Percentiles rank a stretch among this genome's conserved stretches.
Conservation (phyloP, 2,888 invertebrate genomes). For the Epinotia brunnichana region DNA sequence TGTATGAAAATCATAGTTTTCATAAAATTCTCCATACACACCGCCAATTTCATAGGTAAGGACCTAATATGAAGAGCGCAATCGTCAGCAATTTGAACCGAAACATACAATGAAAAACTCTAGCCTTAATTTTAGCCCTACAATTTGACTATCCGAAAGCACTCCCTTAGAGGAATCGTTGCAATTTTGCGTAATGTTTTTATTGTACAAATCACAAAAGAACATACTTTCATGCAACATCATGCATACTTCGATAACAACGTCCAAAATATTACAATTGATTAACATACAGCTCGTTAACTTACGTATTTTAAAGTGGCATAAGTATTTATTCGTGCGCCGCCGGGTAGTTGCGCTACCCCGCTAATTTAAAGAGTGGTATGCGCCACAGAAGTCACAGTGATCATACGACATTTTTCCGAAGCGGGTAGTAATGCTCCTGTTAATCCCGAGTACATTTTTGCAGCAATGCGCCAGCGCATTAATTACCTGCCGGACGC, state of each 20-base stretch:
- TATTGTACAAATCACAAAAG: not conserved
- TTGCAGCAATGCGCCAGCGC: slow-evolving; percentile 55
- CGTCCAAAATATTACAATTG: not conserved
- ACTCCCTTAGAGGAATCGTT: not conserved
- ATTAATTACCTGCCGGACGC: slow-evolving; percentile 52
- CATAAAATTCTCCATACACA: too few species aligned
- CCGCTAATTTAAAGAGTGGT: not conserved
- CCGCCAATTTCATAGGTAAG: too few species aligned
- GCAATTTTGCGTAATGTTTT: not conserved
- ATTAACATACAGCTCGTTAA: not conserved
- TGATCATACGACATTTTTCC: not conserved
- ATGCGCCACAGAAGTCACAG: not conserved
- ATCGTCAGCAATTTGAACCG: not conserved
- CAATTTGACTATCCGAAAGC: not conserved
- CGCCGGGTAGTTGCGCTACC: not conserved
- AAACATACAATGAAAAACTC: not conserved
- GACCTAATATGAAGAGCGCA: too few species aligned
- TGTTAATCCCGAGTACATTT: slow-evolving; percentile 50
- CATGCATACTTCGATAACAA: not conserved
- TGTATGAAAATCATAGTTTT: too few species aligned
- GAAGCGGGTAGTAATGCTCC: slow-evolving; percentile 41
- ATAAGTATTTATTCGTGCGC: not conserved
- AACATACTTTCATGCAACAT: not conserved
- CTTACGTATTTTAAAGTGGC: not conserved
- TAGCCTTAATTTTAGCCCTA: too few species aligned